Base-by-base conservation (phyloP, 2,797 vertebrate species). In the Amphiprion clarkii region DNA sequence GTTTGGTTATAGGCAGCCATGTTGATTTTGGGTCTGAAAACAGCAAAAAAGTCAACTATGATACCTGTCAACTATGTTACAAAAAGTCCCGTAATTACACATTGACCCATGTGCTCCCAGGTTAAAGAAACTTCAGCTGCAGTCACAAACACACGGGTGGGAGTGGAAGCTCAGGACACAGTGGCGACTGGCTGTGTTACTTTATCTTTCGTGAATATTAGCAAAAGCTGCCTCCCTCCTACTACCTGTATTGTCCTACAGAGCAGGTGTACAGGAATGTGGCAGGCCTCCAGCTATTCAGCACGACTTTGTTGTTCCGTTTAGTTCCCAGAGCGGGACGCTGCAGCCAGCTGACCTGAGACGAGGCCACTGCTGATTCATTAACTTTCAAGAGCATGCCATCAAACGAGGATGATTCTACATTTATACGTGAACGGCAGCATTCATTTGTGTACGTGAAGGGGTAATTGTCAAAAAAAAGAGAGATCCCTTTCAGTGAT, bases 231-330 rank as follows among this genome's bases (percentile, higher is more conserved):
- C 56, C 27, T 71, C 40, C 33, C 25, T 59, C 48, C 71, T 13
- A 62, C 62, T 60, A 72, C 72, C 56, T 72, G 51, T 54, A 11
- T 19, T 27, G 75, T 76, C 60, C 70, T 36, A 49, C 29, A 1
- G 8, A 49, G 76, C 84, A 84, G 75, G 84, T 82, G 82, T 61
- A 5, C 64, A 31, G 79, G 85, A 82, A 90, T 79, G 85, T 75
- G 71, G 64, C 64, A 8, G 21, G 5, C 16, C n/a, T 62, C 80
- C 71, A 83, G 65, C 60, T 44, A 61, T 79, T 67, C 71, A 12
- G 67, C 51, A 23, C 55, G 57, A 80, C 56, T 79, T 73, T 56
- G 69, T 59, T 74, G 76, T 81, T 81, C 48, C 69, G 55, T 75
- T 58, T 82, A 72, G 71, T 51, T 40, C 61, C 75, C 61, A 49